Base-by-base conservation (phyloP, 2,113 vertebrate species). In the Morone saxatilis region DNA sequence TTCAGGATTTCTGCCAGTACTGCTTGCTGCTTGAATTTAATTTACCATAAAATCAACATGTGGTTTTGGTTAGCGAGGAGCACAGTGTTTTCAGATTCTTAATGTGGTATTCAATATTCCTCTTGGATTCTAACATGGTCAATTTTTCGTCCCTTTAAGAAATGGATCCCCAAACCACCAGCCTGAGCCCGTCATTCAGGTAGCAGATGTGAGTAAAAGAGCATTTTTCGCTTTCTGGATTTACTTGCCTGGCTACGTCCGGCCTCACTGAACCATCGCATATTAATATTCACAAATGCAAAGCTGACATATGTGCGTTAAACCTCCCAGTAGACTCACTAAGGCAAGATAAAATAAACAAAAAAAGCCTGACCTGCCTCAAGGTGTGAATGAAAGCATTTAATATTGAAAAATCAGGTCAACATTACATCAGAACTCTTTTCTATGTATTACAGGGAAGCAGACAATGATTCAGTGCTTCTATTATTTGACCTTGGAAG, bases 91-190 rank as follows among this genome's bases (percentile, higher is more conserved):
- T 3, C 36, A 51, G 1, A 40, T 68, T 71, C n/a, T 41, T 47
- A 13, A 12, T 41, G 53, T 67, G 6, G 6, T 36, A 66, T 50
- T 83, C 17, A n/a, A 43, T n/a, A 7, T 40, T 66, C 6, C 20
- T 45, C 16, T 31, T 43, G 9, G 4, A 13, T 76, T 47, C 41
- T 66, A 7, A 80, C 41, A 14, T 4, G 54, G 8, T 3, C 8
- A 0, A 1, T 16, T 45, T 62, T n/a, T 56, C 1, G 40, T 63
- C 36, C 41, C 63, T 71, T 88, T 54, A 79, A 99, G 97, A 86
- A 99, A 99, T 59, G 97, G 97, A 62, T 99, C 98, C n/a, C 98
- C 98, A 47, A 98, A 89, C 87, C 95, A 95, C 85, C 95, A 94
- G 85, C 95, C 96, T 13, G 96, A 96, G 87, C 95, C 95, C 7